Evolutionary conservation across 2,888 invertebrate genomes (phyloP).

Genomic region (Rhodophaea formosa): DNA sequence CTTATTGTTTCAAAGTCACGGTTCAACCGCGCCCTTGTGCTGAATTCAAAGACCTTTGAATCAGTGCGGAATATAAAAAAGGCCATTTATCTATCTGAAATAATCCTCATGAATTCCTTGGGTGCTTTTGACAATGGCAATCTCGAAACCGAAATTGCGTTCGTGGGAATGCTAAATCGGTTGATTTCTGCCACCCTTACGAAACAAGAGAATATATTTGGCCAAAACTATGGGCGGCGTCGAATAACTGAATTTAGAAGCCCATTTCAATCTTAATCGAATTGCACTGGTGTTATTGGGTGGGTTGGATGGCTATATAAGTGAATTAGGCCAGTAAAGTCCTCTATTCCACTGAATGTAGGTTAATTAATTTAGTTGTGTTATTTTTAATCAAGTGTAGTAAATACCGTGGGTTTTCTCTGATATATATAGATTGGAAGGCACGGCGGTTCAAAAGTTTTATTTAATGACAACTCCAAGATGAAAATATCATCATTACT

Average conservation of each 20-base stretch:
- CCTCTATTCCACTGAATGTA: no score
- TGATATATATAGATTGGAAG: no score
- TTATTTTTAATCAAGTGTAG: no score
- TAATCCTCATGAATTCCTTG: constrained; percentile 47
- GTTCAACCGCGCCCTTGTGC: constrained; percentile 17
- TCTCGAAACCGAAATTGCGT: constrained; percentile 51
- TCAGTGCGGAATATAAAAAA: constrained; percentile 33
- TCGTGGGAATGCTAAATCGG: constrained; percentile 37
- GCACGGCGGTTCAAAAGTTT: no score
- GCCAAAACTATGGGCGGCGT: constrained; percentile 8
- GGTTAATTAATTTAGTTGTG: no score
- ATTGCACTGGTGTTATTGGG: no score
- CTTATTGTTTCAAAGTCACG: constrained; percentile 16
- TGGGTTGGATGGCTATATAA: no score
- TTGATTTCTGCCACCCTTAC: constrained; percentile 28
- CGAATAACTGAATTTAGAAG: not conserved
- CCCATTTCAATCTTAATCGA: no score
- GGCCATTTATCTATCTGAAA: constrained; percentile 43
- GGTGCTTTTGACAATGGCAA: constrained; percentile 41
- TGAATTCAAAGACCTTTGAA: constrained; percentile 25
- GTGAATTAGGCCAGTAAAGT: no score
- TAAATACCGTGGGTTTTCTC: no score
- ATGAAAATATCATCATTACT: no score
- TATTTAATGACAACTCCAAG: no score
- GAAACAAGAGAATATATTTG: constrained; percentile 35